Conservation (phyloP, 2,113 vertebrate genomes). For the Cheilinus undulatus region DNA sequence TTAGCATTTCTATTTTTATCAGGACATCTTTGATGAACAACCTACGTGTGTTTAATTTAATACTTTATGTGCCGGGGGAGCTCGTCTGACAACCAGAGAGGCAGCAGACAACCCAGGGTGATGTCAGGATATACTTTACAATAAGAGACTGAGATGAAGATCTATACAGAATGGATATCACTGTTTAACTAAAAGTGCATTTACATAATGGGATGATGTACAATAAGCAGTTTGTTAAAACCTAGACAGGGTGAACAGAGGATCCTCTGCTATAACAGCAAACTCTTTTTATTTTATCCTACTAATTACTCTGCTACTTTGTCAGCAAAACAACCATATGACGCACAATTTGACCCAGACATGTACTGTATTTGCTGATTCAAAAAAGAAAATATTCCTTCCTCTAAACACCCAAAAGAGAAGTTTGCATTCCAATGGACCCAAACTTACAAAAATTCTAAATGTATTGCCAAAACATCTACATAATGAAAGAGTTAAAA, state of each 20-base stretch:
- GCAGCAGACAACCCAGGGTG: not conserved
- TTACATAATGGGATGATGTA: not conserved
- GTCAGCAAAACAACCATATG: not conserved
- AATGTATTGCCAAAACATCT: too few species aligned
- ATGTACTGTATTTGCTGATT: not conserved
- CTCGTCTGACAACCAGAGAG: constrained; percentile 43
- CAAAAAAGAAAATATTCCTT: not conserved
- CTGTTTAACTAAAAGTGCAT: not conserved
- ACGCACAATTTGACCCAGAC: not conserved
- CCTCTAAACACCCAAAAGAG: too few species aligned
- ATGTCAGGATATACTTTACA: not conserved
- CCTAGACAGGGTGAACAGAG: not conserved
- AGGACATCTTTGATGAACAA: constrained; percentile 66
- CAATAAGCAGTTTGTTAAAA: not conserved
- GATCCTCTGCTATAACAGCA: not conserved
- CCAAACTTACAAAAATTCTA: too few species aligned
- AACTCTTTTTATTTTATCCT: not conserved
- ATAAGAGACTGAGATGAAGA: not conserved
- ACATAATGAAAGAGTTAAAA: too few species aligned
- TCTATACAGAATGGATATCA: not conserved
- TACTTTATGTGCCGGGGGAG: constrained; percentile 23
- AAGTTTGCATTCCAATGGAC: too few species aligned
- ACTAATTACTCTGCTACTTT: too few species aligned
- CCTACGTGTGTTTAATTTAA: constrained; percentile 45
- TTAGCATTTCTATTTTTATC: constrained; percentile 71